Evolutionary conservation across 2,888 invertebrate species (phyloP).

Genomic region (Pyrochroa serraticornis): DNA sequence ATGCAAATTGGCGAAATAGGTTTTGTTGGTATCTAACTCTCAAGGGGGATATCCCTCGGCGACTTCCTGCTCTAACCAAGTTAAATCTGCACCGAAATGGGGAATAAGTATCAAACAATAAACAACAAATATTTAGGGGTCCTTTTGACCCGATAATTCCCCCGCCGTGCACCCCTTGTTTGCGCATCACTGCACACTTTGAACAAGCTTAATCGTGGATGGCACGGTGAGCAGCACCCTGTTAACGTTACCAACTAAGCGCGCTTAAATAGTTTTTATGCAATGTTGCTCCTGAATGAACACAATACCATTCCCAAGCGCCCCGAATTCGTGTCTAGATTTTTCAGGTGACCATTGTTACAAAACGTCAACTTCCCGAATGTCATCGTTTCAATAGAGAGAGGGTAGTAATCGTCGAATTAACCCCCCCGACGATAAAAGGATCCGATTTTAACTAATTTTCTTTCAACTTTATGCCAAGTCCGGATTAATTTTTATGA

Average conservation of each 20-base stretch:
- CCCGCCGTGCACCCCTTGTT: slow-evolving; percentile 12
- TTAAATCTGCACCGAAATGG: slow-evolving; percentile 19
- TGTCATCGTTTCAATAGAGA: slow-evolving; percentile 16
- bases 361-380: slow-evolving; percentile 5
- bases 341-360: slow-evolving; percentile 26
- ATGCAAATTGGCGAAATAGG: too few relatives aligned
- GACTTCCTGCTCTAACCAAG: background rate
- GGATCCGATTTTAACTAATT: too few relatives aligned
- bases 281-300: slow-evolving; percentile 22
- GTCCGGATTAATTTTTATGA: too few relatives aligned
- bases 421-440: background rate
- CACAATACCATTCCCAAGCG: slow-evolving; percentile 22
- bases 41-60: too few relatives aligned
- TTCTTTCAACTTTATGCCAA: too few relatives aligned
- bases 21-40: too few relatives aligned
- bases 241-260: slow-evolving; percentile 26
- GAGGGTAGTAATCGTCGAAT: slow-evolving; percentile 14
- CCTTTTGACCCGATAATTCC: slow-evolving; percentile 16
- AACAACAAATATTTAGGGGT: slow-evolving; percentile 26
- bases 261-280: slow-evolving; percentile 28
- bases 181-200: slow-evolving; percentile 23
- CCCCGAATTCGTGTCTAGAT: slow-evolving; percentile 12
- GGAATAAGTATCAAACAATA: slow-evolving; percentile 27
- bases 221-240: slow-evolving; percentile 5
- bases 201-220: slow-evolving; percentile 25